These are phyloP conservation scores for Tiliacea aurago DNA, from an alignment of 2,888 invertebrate species.

Conservation along the genomic window DNA sequence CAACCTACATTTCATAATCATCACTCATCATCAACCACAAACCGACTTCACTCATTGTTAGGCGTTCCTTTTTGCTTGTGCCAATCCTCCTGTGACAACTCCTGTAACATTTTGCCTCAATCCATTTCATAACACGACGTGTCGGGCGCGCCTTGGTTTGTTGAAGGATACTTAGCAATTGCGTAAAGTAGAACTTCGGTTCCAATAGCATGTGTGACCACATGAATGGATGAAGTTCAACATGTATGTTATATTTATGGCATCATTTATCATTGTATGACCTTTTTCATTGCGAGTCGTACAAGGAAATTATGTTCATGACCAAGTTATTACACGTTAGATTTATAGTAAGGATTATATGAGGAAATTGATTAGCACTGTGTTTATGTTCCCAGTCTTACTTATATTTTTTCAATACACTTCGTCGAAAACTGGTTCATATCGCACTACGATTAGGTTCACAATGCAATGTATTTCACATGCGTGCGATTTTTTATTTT, in stretches of 20 bases:
- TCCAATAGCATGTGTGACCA: not conserved
- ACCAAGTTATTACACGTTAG: constrained; percentile 54
- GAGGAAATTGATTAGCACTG: constrained; percentile 39
- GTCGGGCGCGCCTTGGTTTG: too few species aligned
- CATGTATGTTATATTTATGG: constrained; percentile 52
- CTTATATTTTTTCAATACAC: constrained; percentile 4
- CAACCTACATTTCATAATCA: too few species aligned
- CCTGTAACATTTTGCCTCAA: too few species aligned
- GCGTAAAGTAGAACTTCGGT: constrained; percentile 33
- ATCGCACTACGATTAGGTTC: too few species aligned
- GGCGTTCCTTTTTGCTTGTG: too few species aligned
- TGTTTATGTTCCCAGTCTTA: not conserved
- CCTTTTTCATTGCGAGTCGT: constrained; percentile 54
- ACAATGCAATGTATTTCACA: too few species aligned
- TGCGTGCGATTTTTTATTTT: too few species aligned
- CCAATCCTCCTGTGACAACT: too few species aligned
- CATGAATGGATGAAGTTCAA: constrained; percentile 38
- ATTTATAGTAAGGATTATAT: constrained; percentile 47
- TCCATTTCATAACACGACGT: too few species aligned
- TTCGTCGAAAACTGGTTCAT: too few species aligned
- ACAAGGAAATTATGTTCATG: constrained; percentile 61
- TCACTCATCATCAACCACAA: too few species aligned
- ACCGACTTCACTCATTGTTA: too few species aligned
- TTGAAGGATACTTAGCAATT: not conserved
- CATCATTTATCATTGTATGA: constrained; percentile 51